Conservation (phyloP, 2,888 invertebrate species). For the Eucera pruinosa region DNA sequence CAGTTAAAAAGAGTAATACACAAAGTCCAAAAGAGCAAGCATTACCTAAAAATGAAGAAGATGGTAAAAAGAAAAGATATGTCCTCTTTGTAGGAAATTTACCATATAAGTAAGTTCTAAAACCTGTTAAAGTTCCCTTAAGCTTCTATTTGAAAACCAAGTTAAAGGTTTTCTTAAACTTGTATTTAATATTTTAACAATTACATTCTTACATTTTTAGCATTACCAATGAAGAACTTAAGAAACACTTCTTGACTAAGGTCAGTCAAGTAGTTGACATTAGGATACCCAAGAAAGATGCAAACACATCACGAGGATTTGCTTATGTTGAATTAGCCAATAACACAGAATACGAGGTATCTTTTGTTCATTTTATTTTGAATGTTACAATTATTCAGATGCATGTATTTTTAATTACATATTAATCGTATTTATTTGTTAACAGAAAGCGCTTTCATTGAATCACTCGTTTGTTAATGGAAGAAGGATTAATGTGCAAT, state of each 20-base stretch:
- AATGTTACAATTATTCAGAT: background rate
- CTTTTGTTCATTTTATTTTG: conserved; percentile 3
- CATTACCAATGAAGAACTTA: conserved; percentile 81
- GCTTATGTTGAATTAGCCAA: conserved; percentile 84
- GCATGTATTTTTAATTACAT: background rate
- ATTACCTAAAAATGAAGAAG: conserved; percentile 5
- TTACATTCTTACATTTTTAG: conserved; percentile 61
- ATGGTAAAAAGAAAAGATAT: conserved; percentile 77
- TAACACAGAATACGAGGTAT: conserved; percentile 84
- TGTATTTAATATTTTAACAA: background rate
- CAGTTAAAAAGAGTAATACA: conserved; percentile 14
- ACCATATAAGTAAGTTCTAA: conserved; percentile 79
- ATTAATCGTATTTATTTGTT: conserved; percentile 46
- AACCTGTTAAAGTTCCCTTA: too few relatives aligned
- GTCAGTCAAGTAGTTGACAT: conserved; percentile 81
- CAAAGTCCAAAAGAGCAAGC: conserved; percentile 13
- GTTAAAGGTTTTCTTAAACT: too few relatives aligned
- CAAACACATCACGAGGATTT: conserved; percentile 83
- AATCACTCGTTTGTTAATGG: conserved; percentile 83
- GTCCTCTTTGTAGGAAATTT: conserved; percentile 85
- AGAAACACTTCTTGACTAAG: conserved; percentile 84
- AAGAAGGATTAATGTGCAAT: conserved; percentile 84
- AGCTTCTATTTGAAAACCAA: too few relatives aligned
- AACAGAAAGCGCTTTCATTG: conserved; percentile 84
- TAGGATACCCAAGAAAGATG: conserved; percentile 81